Evolutionary conservation across 2,888 invertebrate genomes (phyloP), one percentile per base, ranked within the genome.

Genomic region (Cryptocephalus primarius): DNA sequence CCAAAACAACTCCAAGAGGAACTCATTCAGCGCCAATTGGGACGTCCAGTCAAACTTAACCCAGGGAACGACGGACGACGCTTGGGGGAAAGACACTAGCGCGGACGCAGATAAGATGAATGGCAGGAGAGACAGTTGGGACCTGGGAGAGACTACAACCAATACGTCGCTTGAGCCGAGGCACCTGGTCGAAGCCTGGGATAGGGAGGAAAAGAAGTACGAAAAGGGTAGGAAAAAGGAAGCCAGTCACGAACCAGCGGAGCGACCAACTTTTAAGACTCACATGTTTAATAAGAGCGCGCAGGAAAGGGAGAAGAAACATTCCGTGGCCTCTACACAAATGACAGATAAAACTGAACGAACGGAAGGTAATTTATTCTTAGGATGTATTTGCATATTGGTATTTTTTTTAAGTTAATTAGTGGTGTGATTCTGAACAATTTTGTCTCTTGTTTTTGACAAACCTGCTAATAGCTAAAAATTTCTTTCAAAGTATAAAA

Each of bases 301-400:
- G 1, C 79, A 80, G 61, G 85, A 86, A 59, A 79, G 83, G 4
- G 85, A 86, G 54, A 68, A 71, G 42, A 80, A 87, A 49, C 78
- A 85, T 58, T 80, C 82, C 46, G 85, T 86, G 1, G 83, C 85
- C 1, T 85, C 85, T 0, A 87, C 87, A 0, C 79, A 83, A 56
- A 79, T 80, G 42, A 85, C 85, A 0, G 86, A 86, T 52, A 81
- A 78, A 64, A 77, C 77, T 48, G 83, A 82, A 52, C 75, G 74
- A 54, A 71, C 72, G 22, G 78, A 78, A 58, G 67, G 72, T 72
- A 61, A 49, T 4, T 22, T 22, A 22, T 4, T 22, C 6, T 22
- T 4, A n/a, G 6, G 2, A 6, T 4, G 36, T 36, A 36, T 36
- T n/a, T 36, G 12, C 6, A 36, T 36, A 6, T n/a, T 34, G 9